Evolutionary conservation across 2,797 vertebrate species (phyloP), one percentile per base, ranked within the genome.

Genomic region (Orestias chungarensis): DNA sequence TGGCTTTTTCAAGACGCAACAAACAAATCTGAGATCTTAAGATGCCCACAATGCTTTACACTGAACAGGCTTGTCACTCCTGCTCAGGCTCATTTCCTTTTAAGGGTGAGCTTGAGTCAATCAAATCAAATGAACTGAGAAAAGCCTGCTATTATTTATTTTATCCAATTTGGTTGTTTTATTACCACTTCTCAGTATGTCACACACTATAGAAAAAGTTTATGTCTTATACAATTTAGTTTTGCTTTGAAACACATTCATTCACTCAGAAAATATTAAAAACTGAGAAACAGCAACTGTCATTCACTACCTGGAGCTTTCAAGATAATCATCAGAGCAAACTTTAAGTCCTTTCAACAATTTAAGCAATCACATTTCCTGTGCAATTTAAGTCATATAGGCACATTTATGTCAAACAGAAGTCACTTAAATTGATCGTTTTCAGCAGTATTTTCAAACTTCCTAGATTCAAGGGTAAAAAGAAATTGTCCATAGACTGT

Each of bases 71-170:
- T 85, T 92, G 92, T 92, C 93, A 93, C 83, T 88, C 82, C 80
- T 75, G 81, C 83, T 82, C 82, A 83, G 87, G 90, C 90, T 92
- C 83, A 91, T 93, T 93, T 92, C 89, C 88, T 83, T 84, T 79
- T 82, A 88, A 90, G 76, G 76, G 77, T 88, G 89, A 87, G 81
- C 81, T 84, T 65, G 82, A 93, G 91, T 93, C 91, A 90, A 90
- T 94, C 92, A 93, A 87, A 90, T 86, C 80, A 93, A 94, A 93
- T 91, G 91, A 91, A 87, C 88, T 85, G 85, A 84, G 79, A 88
- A 93, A 89, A 73, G 72, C 66, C 62, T 74, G 66, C 81, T 86
- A 87, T 91, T 92, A 91, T 92, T 92, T 89, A 90, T 88, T 89
- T 87, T 82, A 82, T 79, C 77, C 76, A 73, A 46, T 4, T 65